Percentiles rank a stretch among this genome's conserved stretches.
These are phyloP conservation scores for Trachelipus rathkii DNA, from an alignment of 1,140 invertebrate species.

Conservation along the genomic window DNA sequence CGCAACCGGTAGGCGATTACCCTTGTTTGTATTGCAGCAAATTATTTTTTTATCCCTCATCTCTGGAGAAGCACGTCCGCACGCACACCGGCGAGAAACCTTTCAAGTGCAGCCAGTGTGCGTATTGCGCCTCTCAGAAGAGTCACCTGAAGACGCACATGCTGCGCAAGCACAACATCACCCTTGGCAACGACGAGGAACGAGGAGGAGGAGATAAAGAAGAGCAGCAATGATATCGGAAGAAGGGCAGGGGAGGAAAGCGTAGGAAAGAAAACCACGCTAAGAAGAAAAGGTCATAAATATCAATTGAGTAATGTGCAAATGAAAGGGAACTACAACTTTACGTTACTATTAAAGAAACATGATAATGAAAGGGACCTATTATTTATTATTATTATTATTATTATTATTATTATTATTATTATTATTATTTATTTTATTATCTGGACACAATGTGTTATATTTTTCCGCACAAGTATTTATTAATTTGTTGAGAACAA, in stretches of 20 bases:
- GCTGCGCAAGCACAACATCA: conserved; percentile 94
- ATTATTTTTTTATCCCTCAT: conserved; percentile 38
- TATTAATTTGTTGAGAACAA: too few species aligned
- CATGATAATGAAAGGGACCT: too few species aligned
- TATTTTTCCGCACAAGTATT: too few species aligned
- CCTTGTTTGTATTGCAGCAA: conserved; percentile 36
- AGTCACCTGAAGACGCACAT: conserved; percentile 92
- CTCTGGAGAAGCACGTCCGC: conserved; percentile 83
- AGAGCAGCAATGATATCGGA: neutral
- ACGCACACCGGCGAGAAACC: conserved; percentile 96
- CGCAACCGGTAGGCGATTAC: conserved; percentile 19
- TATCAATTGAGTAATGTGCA: neutral
- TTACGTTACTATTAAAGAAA: too few species aligned
- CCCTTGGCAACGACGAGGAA: conserved; percentile 50
- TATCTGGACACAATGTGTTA: too few species aligned
- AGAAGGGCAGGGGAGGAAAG: neutral
- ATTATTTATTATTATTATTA: too few species aligned
- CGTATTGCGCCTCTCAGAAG: conserved; percentile 90
- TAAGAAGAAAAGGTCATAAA: neutral
- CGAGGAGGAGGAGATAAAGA: neutral
- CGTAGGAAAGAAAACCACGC: neutral
- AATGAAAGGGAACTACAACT: too few species aligned
- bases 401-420: too few species aligned
- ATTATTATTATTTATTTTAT: too few species aligned
- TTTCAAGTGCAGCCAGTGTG: conserved; percentile 89